Base-by-base conservation (phyloP, 2,888 invertebrate genomes). In the Standfussiana lucernea region DNA sequence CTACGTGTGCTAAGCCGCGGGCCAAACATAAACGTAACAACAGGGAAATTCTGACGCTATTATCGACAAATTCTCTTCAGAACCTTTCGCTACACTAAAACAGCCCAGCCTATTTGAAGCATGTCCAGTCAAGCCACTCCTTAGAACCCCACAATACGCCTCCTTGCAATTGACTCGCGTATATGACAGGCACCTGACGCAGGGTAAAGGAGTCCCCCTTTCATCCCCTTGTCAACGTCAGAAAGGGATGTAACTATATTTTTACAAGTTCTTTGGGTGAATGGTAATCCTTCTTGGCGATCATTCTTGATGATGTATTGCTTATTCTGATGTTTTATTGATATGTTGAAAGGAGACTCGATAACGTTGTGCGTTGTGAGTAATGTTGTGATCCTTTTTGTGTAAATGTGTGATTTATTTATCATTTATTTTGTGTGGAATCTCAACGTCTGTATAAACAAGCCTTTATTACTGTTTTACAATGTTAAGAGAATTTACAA, bases 191-290 rank as follows among this genome's bases (percentile, higher is more conserved):
- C 56, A 28, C 65, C 76, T 69, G 83, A 80, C 40, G 45, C 15
- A 32, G 84, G 72, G 40, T n/a, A 24, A 28, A 61, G 15, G 21
- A 40, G 15, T 4, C 40, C 42, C 28, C 53, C 40, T 72, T 84
- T 84, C 47, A 77, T 75, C 32, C 73, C 77, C 66, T 67, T 77
- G 72, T 83, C 83, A 84, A 72, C 66, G 50, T 75, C 66, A 84
- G 64, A 84, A 80, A 72, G 74, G 64, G 28, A 61, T 70, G 37
- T 70, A 56, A 75, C 74, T 80, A 66, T 64, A 70, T 84, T 80
- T 69, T 72, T 84, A 73, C 72, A 72, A 75, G 72, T 42, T 62
- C 70, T 68, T 64, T 45, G 62, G 47, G 13, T 28, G 68, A 73
- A 76, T 68, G 6, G 42, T 71, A 67, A 83, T 53, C 61, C 47